Percentiles rank a stretch among this genome's conserved stretches.
phyloP scores from a whole-genome alignment of 2,113 vertebrate genomes.

The Bos javanicus region DNA sequence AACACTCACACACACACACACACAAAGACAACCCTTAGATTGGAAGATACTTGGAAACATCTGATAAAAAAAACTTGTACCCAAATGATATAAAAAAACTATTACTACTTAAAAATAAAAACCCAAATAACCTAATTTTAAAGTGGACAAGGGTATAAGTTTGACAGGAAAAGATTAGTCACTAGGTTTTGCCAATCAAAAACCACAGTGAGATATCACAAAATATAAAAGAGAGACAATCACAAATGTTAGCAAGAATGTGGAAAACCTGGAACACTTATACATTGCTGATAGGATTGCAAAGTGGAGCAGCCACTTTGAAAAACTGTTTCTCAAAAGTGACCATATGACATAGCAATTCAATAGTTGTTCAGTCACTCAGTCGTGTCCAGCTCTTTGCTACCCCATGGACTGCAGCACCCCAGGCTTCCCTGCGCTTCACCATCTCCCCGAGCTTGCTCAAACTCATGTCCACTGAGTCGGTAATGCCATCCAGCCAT shows the following conservation, averaged over 20 bases:
- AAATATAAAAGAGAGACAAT: background rate
- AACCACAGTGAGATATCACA: background rate
- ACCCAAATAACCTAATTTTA: background rate
- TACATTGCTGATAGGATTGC: too few species aligned
- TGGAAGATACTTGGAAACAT: background rate
- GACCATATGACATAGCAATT: background rate
- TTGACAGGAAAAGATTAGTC: background rate
- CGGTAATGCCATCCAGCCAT: background rate
- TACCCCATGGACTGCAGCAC: background rate
- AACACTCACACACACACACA: background rate
- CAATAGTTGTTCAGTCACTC: background rate
- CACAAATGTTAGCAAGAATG: background rate
- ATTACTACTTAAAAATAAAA: background rate
- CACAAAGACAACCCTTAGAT: background rate
- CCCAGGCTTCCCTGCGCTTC: fast-evolving
- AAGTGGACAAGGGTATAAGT: background rate
- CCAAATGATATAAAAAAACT: background rate
- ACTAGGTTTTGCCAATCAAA: background rate
- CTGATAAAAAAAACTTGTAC: background rate
- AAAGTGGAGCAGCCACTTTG: background rate
- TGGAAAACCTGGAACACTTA: background rate
- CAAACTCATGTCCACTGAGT: background rate
- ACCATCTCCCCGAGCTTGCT: background rate
- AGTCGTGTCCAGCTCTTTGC: fast-evolving
- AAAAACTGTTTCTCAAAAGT: background rate